These are phyloP conservation scores for Diabrotica undecimpunctata DNA, from an alignment of 1,140 invertebrate species.

Conservation along the genomic window DNA sequence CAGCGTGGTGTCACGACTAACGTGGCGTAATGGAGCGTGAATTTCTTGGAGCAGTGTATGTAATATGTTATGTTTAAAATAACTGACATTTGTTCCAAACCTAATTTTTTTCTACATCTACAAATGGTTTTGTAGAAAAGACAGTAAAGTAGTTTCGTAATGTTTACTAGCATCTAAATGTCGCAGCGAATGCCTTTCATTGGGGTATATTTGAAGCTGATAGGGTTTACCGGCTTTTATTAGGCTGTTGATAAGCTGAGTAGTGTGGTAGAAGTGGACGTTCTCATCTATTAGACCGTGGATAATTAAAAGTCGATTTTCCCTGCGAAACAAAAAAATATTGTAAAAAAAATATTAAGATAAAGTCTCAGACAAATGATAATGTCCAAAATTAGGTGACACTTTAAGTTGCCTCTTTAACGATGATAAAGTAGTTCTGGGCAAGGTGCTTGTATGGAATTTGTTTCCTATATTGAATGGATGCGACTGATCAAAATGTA, in stretches of 20 bases:
- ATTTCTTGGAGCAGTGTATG: no score
- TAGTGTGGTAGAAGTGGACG: constrained; percentile 98
- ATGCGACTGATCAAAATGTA: no score
- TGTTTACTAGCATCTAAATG: constrained; percentile 92
- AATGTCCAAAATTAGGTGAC: no score
- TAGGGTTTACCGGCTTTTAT: constrained; percentile 89
- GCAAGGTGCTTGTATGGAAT: no score
- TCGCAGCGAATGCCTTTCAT: constrained; percentile 89
- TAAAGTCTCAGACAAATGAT: not conserved
- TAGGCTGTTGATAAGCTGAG: constrained; percentile 83
- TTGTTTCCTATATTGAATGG: no score
- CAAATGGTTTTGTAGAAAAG: constrained; percentile 88
- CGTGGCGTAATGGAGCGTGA: no score
- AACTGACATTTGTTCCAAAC: no score
- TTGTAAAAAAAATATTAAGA: not conserved
- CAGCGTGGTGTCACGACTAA: no score
- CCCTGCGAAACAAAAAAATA: constrained; percentile 53
- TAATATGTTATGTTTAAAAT: no score
- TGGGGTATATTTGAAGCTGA: constrained; percentile 89
- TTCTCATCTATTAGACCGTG: constrained; percentile 99
- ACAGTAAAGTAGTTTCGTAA: constrained; percentile 89
- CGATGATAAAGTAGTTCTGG: no score
- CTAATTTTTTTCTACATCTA: constrained; percentile 42
- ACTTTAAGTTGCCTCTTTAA: no score
- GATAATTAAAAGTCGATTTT: constrained; percentile 92